Base-by-base conservation (phyloP, 2,888 invertebrate species). In the Rhimphoctona megacephalus region DNA sequence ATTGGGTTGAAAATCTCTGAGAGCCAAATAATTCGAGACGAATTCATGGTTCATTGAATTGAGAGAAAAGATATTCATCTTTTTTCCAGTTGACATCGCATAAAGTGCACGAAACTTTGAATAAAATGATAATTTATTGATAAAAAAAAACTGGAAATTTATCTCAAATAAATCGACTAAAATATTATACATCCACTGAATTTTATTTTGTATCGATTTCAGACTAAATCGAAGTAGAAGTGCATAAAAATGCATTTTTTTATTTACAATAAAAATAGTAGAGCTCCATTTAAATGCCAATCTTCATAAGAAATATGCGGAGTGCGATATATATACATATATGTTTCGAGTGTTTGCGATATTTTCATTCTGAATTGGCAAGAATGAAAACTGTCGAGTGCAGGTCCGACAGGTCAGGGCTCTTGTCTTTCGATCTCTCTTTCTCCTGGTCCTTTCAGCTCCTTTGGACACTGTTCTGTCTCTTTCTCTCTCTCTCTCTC, bases 371-470 rank as follows among this genome's bases (percentile, higher is more conserved):
- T 7, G 9, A 14, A 67, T 69, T 36, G 78, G 52, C 36, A 49
- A 67, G 19, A 14, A 78, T 67, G 17, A 36, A 54, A 39, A 67
- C 17, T 36, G 22, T 54, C 52, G 52, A 54, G 66, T 52, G 78
- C 39, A 39, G 22, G 67, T 36, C 54, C 52, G 52, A 67, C 19
- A 69, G 67, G 52, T 52, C 66, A 77, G 77, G 52, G 30, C 61
- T 33, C 66, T 66, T 49, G 77, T 49, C 22, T 66, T 49, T 33
- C 77, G 49, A 64, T 49, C 77, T 66, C 67, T 67, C 66, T 66
- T 7, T 9, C 39, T 43, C 19, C 25, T 57, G 70, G 54, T 77
- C 81, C 61, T 46, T 66, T 82, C 61, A 78, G n/a, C 67, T 83
- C n/a, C 72, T 85, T 52, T 43, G 52, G 33, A n/a, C 82, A 61